Conservation (phyloP, 2,888 invertebrate species). For the Archips xylosteana region DNA sequence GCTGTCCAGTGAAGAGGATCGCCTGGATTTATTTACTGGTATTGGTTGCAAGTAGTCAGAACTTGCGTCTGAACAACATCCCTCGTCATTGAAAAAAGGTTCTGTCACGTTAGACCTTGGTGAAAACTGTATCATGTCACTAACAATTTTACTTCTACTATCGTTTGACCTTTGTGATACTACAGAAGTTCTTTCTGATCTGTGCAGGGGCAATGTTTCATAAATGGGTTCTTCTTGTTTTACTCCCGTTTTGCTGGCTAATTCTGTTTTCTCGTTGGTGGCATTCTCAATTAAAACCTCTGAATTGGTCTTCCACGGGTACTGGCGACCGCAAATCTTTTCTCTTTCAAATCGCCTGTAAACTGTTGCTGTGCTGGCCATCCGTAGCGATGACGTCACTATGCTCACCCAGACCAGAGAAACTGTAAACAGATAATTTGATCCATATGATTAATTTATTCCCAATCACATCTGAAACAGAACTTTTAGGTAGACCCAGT, state of each 20-base stretch:
- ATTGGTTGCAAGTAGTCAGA: slow-evolving; percentile 67
- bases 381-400: slow-evolving; percentile 87
- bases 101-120: slow-evolving; percentile 59
- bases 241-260: slow-evolving; percentile 35
- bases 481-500: no score
- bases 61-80: slow-evolving; percentile 65
- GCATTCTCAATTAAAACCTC: slow-evolving; percentile 56
- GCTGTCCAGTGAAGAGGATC: slow-evolving; percentile 59
- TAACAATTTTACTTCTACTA: slow-evolving; percentile 53
- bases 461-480: background rate
- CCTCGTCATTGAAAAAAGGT: slow-evolving; percentile 61
- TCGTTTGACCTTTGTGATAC: slow-evolving; percentile 50
- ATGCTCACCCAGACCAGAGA: slow-evolving; percentile 88
- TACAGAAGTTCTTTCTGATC: slow-evolving; percentile 51
- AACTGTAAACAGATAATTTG: slow-evolving; percentile 71
- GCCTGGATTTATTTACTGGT: slow-evolving; percentile 46
- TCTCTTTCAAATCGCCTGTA: slow-evolving; percentile 93
- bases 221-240: slow-evolving; percentile 57
- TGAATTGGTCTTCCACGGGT: slow-evolving; percentile 87
- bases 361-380: slow-evolving; percentile 89
- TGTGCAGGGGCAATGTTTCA: slow-evolving; percentile 56
- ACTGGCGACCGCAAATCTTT: slow-evolving; percentile 88
- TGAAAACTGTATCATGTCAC: slow-evolving; percentile 76
- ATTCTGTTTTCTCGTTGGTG: slow-evolving; percentile 58
- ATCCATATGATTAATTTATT: background rate